phyloP scores from a whole-genome alignment of 2,888 invertebrate genomes.

The Ischnura elegans region DNA sequence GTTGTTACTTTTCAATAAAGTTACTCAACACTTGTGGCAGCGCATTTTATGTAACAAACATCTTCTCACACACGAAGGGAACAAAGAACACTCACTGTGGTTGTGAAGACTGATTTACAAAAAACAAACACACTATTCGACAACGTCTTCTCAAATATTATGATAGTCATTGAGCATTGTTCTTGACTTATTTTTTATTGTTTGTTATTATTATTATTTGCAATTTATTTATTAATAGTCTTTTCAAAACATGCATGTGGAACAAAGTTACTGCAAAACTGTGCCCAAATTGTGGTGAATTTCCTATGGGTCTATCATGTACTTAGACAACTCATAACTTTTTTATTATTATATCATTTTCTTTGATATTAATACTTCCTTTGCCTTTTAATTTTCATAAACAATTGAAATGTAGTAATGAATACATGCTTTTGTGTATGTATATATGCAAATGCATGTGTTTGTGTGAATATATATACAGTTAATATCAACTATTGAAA shows the following conservation, averaged over 20 bases:
- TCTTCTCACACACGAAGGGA: constrained; percentile 64
- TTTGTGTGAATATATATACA: constrained; percentile 65
- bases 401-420: constrained; percentile 52
- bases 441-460: constrained; percentile 61
- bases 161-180: constrained; percentile 67
- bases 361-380: constrained; percentile 39
- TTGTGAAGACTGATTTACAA: constrained; percentile 64
- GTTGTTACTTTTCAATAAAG: constrained; percentile 63
- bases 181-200: constrained; percentile 60
- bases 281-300: constrained; percentile 63
- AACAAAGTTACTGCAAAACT: constrained; percentile 62
- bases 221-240: constrained; percentile 62
- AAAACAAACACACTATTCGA: constrained; percentile 62
- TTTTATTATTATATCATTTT: constrained; percentile 38
- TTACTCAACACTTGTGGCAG: constrained; percentile 66
- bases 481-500: constrained; percentile 59
- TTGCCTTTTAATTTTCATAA: constrained; percentile 61
- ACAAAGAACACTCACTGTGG: constrained; percentile 66
- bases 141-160: constrained; percentile 64
- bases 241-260: constrained; percentile 66
- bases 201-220: constrained; percentile 50
- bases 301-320: constrained; percentile 59
- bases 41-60: constrained; percentile 63
- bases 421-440: constrained; percentile 59
- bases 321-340: constrained; percentile 57